These are phyloP conservation scores for Ctenopoma multispine DNA, from an alignment of 2,797 vertebrate species.

Conservation along the genomic window DNA sequence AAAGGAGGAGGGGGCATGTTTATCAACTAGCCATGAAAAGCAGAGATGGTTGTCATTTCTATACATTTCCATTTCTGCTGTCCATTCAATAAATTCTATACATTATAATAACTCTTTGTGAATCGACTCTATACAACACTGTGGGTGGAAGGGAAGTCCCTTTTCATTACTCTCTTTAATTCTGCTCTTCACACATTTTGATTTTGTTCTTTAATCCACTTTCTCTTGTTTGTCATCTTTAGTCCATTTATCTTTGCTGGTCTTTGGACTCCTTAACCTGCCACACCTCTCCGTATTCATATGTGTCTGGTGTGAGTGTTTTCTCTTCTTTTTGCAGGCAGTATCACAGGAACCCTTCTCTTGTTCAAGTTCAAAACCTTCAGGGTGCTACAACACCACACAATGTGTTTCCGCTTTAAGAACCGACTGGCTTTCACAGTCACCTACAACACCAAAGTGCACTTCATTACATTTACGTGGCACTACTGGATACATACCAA, in stretches of 20 bases:
- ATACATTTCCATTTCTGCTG: conserved; percentile 57
- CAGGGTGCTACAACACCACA: conserved; percentile 47
- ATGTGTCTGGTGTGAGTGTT: background rate
- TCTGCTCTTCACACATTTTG: conserved; percentile 18
- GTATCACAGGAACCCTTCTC: conserved; percentile 8
- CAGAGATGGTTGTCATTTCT: conserved; percentile 68
- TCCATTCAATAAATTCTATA: conserved; percentile 58
- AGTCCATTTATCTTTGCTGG: background rate
- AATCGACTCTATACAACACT: background rate
- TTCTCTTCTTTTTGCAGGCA: conserved; percentile 15
- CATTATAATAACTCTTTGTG: conserved; percentile 33
- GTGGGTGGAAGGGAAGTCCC: background rate
- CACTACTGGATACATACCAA: background rate
- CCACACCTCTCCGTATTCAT: background rate
- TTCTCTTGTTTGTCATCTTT: background rate
- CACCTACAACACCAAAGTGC: conserved; percentile 9
- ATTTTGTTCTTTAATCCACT: conserved; percentile 14
- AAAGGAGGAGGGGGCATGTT: conserved; percentile 65
- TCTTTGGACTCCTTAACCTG: conserved; percentile 13
- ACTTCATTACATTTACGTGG: background rate
- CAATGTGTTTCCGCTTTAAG: conserved; percentile 5
- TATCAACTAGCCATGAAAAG: conserved; percentile 70
- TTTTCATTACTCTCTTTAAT: background rate
- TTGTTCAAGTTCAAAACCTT: conserved; percentile 32
- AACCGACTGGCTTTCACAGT: conserved; percentile 10